Conservation (phyloP, 2,113 vertebrate genomes). For the Hirundichthys speculiger region DNA sequence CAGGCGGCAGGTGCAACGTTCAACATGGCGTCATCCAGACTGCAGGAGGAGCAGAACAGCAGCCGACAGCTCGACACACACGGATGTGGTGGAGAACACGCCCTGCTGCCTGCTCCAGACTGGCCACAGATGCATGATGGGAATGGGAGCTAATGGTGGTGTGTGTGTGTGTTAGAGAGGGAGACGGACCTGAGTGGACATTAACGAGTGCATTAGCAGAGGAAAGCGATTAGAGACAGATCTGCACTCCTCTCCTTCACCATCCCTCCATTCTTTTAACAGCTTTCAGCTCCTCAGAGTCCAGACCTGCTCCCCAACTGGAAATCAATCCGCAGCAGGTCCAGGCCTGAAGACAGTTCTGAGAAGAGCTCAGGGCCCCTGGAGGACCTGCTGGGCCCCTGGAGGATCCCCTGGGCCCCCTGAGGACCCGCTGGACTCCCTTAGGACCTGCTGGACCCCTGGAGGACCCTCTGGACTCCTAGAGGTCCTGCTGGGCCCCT, state of each 20-base stretch:
- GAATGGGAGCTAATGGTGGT: constrained; percentile 31
- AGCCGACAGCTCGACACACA: background rate
- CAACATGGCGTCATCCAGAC: constrained; percentile 50
- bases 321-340: background rate
- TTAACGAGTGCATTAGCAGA: constrained; percentile 59
- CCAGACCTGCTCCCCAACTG: background rate
- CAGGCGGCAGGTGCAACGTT: constrained; percentile 30
- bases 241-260: background rate
- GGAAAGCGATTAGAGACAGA: constrained; percentile 37
- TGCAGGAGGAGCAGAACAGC: background rate
- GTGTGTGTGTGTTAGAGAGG: constrained; percentile 5
- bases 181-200: constrained; percentile 21
- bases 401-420: too few relatives aligned
- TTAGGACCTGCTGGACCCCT: too few relatives aligned
- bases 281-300: background rate
- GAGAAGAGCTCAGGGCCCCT: too few relatives aligned
- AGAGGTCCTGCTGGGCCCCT: too few relatives aligned
- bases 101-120: constrained; percentile 35
- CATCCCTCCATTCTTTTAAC: too few relatives aligned
- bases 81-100: constrained; percentile 37
- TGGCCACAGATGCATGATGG: constrained; percentile 66
- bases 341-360: background rate
- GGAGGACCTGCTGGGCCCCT: too few relatives aligned
- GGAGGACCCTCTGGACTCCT: too few relatives aligned
- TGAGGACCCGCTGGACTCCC: too few relatives aligned